These are phyloP conservation scores for Hymenopus coronatus DNA, from an alignment of 2,888 invertebrate genomes.

Conservation along the genomic window DNA sequence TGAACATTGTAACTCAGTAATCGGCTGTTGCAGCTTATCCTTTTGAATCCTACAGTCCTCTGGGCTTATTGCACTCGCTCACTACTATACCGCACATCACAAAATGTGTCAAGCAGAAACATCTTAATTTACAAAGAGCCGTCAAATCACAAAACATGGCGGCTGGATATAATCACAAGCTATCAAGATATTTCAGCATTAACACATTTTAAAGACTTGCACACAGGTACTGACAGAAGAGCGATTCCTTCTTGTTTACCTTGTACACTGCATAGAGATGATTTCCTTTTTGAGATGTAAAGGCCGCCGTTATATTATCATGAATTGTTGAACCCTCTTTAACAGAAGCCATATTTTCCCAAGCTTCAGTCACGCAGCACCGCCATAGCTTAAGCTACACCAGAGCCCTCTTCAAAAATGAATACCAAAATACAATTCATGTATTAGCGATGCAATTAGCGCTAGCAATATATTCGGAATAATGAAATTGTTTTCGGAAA, in stretches of 20 bases:
- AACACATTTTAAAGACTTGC: neutral
- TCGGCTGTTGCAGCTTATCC: neutral
- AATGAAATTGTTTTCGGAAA: no score
- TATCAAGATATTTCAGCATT: conserved; percentile 10
- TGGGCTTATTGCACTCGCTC: neutral
- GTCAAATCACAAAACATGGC: conserved; percentile 27
- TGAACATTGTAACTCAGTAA: neutral
- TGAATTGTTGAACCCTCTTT: conserved; percentile 16
- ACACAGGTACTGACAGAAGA: neutral
- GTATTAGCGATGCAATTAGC: no score
- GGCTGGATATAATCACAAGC: conserved; percentile 12
- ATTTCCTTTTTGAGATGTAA: conserved; percentile 18
- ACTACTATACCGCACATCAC: conserved; percentile 3
- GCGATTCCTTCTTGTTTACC: conserved; percentile 9
- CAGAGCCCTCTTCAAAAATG: neutral
- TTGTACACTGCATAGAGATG: conserved; percentile 20
- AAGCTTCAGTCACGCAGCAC: conserved; percentile 26
- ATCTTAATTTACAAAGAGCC: conserved; percentile 1
- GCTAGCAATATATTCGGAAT: no score
- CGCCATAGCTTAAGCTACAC: conserved; percentile 15
- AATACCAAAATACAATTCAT: neutral
- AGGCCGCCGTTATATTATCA: conserved; percentile 19
- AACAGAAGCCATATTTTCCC: conserved; percentile 31
- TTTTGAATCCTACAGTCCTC: neutral
- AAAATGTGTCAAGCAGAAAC: conserved; percentile 6